Evolutionary conservation across 2,113 vertebrate genomes (phyloP).

Genomic region (Steatornis caripensis): DNA sequence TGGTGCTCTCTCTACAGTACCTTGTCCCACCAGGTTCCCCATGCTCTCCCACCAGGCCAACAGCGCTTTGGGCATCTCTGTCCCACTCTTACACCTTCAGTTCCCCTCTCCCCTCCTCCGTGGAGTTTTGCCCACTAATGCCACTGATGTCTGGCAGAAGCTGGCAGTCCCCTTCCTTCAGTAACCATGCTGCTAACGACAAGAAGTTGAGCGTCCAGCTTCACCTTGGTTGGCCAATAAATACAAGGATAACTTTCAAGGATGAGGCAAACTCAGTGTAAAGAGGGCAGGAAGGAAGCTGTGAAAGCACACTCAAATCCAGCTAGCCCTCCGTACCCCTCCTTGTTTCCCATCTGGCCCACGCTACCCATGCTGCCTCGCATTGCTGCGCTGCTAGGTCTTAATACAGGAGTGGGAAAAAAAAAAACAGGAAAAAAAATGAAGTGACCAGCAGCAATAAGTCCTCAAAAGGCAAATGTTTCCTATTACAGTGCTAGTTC

Average conservation of each 20-base stretch:
- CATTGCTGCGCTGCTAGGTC: fast-evolving
- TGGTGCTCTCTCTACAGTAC: no score
- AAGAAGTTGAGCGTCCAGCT: neutral
- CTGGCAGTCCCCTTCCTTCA: neutral
- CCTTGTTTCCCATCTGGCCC: neutral
- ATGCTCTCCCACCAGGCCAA: neutral
- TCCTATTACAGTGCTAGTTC: neutral
- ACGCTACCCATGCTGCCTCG: neutral
- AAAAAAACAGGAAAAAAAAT: neutral
- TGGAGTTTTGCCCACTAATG: neutral
- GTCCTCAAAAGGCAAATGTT: neutral
- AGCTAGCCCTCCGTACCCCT: neutral
- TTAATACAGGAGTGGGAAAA: neutral
- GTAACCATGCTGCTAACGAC: neutral
- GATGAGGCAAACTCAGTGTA: neutral
- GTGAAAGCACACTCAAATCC: neutral
- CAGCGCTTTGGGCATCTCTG: neutral
- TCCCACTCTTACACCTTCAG: neutral
- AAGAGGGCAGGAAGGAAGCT: neutral
- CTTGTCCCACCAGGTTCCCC: neutral
- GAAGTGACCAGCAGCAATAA: neutral
- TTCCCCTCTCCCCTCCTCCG: neutral
- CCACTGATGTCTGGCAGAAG: fast-evolving
- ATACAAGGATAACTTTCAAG: neutral
- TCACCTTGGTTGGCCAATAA: neutral